A percentile compares a stretch with the other conserved stretches of the same genome.
Conservation (phyloP, 2,888 invertebrate genomes). For the Chloroclysta siterata region DNA sequence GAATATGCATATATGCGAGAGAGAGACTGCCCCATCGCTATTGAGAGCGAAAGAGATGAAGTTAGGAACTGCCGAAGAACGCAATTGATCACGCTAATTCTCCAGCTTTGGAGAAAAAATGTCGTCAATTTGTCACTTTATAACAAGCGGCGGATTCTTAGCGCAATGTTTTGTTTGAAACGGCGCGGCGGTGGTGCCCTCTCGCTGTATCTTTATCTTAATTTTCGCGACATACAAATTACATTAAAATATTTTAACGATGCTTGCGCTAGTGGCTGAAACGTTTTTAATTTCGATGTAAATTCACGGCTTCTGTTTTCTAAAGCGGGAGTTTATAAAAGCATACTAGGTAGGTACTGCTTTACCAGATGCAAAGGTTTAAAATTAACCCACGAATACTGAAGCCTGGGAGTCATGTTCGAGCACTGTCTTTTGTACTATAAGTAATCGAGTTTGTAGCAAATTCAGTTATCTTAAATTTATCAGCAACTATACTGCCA, state of each 20-base stretch:
- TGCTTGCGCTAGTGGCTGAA: conserved; percentile 39
- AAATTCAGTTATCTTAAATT: conserved; percentile 67
- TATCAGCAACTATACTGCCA: conserved; percentile 62
- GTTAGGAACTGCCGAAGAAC: conserved; percentile 68
- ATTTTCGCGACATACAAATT: conserved; percentile 42
- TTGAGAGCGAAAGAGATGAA: conserved; percentile 50
- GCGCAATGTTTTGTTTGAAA: conserved; percentile 54
- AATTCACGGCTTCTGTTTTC: conserved; percentile 39
- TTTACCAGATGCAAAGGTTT: conserved; percentile 38
- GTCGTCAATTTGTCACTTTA: conserved; percentile 77
- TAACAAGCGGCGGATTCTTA: conserved; percentile 67
- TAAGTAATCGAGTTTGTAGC: conserved; percentile 50
- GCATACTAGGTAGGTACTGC: conserved; percentile 12
- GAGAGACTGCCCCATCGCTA: conserved; percentile 30
- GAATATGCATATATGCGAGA: conserved; percentile 2
- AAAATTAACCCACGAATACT: conserved; percentile 43
- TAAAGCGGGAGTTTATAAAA: conserved; percentile 36
- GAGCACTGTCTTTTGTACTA: conserved; percentile 49
- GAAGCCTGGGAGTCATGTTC: not conserved
- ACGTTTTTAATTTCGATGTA: conserved; percentile 41
- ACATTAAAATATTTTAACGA: conserved; percentile 46
- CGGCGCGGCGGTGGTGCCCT: conserved; percentile 35
- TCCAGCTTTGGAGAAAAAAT: conserved; percentile 72
- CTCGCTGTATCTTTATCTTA: conserved; percentile 45
- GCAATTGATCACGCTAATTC: conserved; percentile 82